These are phyloP conservation scores for Andinoacara biseriatus DNA, from an alignment of 2,113 vertebrate species.

Conservation along the genomic window DNA sequence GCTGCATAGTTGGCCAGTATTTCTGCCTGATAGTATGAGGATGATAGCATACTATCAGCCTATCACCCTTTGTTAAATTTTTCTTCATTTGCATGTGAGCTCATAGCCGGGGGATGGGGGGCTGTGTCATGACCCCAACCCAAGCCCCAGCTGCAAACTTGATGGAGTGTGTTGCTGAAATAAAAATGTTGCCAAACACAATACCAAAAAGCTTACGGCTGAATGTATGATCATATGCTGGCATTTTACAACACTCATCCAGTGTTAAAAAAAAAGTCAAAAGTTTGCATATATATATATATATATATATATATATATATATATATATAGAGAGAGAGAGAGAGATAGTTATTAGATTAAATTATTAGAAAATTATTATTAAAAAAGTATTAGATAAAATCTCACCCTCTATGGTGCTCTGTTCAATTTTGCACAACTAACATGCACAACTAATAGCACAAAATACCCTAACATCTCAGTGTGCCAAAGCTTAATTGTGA, in stretches of 20 bases:
- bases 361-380: no score
- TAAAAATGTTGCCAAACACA: slow-evolving; percentile 13
- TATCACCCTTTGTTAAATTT: background rate
- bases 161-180: slow-evolving; percentile 18
- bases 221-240: slow-evolving; percentile 25
- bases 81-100: slow-evolving; percentile 35
- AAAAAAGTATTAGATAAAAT: no score
- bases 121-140: slow-evolving; percentile 2
- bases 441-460: background rate
- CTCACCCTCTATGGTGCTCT: background rate
- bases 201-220: slow-evolving; percentile 22
- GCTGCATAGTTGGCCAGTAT: slow-evolving; percentile 10
- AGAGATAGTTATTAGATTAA: no score
- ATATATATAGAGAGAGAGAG: no score
- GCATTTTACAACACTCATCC: slow-evolving; percentile 21
- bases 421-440: slow-evolving; percentile 2
- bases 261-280: background rate
- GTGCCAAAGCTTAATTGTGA: slow-evolving; percentile 24
- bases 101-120: background rate
- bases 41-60: slow-evolving; percentile 7
- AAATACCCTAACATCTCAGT: background rate
- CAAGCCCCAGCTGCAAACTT: slow-evolving; percentile 28
- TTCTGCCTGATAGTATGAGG: slow-evolving; percentile 23
- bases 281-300: no score
- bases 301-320: no score